Evolutionary conservation across 1,140 invertebrate genomes (phyloP), one percentile per base, ranked within the genome.

Genomic region (Pygmarrhopalites habei): DNA sequence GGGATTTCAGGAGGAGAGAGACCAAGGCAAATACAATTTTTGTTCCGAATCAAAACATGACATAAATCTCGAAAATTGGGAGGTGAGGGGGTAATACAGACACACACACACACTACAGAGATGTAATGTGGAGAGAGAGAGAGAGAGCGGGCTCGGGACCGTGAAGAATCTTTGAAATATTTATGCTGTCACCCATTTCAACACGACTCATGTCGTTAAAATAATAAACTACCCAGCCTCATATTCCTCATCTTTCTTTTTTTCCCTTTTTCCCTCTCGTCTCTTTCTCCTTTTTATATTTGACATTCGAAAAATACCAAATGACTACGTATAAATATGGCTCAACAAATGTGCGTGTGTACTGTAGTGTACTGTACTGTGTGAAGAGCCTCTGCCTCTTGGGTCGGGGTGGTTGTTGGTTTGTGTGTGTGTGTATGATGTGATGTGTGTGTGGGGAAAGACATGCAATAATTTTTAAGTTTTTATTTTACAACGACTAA

Each of bases 61-160:
- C 51, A 55, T 55, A 55, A 55, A 55, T 55, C 51, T 55, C 21
- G 51, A 32, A 55, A 55, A 55, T 55, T 55, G 51, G 51, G 51
- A 55, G 51, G 51, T 21, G 10, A 21, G 51, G 17, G 17, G 25
- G n/a, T n/a, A n/a, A n/a, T n/a, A n/a, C n/a, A n/a, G n/a, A n/a
- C n/a, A n/a, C n/a, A n/a, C n/a, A n/a, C n/a, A n/a, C n/a, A n/a
- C n/a, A n/a, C n/a, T n/a, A n/a, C n/a, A n/a, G n/a, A n/a, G n/a
- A n/a, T n/a, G n/a, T n/a, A n/a, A n/a, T n/a, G n/a, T n/a, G n/a
- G n/a, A n/a, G n/a, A n/a, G n/a, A n/a, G n/a, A n/a, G n/a, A n/a
- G n/a, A n/a, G n/a, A n/a, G n/a, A n/a, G 29, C 51, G 29, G 26
- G 17, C 17, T 23, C 51, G 15, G 51, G 12, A 55, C 51, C 51